A percentile compares a stretch with the other conserved stretches of the same genome.
phyloP scores from a whole-genome alignment of 2,888 invertebrate species.

The Pachliopta kotzebuea region DNA sequence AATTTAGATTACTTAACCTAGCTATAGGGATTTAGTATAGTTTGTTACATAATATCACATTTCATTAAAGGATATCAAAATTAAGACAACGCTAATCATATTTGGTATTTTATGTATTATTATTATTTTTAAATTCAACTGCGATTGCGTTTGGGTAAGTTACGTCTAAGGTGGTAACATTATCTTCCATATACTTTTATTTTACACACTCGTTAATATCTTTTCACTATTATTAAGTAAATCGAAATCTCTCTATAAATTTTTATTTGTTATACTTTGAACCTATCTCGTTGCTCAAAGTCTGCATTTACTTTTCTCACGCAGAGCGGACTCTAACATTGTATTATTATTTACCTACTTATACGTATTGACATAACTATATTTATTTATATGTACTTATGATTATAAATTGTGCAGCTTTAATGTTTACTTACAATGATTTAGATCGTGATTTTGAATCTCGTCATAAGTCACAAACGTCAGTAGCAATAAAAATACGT shows the following conservation, averaged over 20 bases:
- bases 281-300: conserved; percentile 73
- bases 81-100: conserved; percentile 61
- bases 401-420: conserved; percentile 78
- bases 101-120: conserved; percentile 49
- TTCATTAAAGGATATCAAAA: conserved; percentile 73
- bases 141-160: conserved; percentile 46
- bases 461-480: conserved; percentile 80
- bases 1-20: conserved; percentile 73
- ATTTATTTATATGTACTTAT: conserved; percentile 78
- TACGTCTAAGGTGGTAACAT: conserved; percentile 44
- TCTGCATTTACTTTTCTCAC: conserved; percentile 50
- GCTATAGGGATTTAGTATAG: conserved; percentile 66
- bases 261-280: conserved; percentile 47
- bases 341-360: conserved; percentile 61
- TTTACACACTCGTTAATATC: conserved; percentile 70
- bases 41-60: conserved; percentile 63
- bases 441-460: conserved; percentile 81
- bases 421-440: conserved; percentile 80
- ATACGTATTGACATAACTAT: conserved; percentile 63
- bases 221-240: conserved; percentile 61
- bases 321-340: conserved; percentile 63
- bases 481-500: conserved; percentile 74
- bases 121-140: conserved; percentile 50
- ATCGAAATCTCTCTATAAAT: conserved; percentile 52
- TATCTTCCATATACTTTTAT: conserved; percentile 52